Conservation (phyloP, 2,888 invertebrate species). For the Polyploca ridens region DNA sequence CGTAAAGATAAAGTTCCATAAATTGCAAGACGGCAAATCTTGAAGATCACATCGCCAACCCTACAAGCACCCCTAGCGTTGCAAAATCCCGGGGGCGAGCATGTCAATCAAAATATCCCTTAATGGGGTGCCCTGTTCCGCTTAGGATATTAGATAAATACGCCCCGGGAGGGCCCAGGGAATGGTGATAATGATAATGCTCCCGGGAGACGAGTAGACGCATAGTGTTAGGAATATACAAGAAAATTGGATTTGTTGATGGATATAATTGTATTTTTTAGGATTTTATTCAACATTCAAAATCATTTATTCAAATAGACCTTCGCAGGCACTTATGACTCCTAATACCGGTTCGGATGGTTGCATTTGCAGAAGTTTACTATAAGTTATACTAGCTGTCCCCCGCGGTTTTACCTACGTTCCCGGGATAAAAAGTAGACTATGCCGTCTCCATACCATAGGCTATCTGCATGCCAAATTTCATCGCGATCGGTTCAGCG, state of each 20-base stretch:
- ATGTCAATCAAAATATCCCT: slow-evolving; percentile 79
- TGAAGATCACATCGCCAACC: slow-evolving; percentile 33
- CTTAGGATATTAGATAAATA: slow-evolving; percentile 80
- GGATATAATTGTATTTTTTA: background rate
- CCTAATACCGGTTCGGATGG: too few species aligned
- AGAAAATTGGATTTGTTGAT: background rate
- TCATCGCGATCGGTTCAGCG: too few species aligned
- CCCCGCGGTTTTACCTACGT: too few species aligned
- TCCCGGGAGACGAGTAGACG: slow-evolving; percentile 7
- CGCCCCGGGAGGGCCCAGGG: slow-evolving; percentile 25
- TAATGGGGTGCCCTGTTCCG: slow-evolving; percentile 60
- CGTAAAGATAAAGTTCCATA: background rate
- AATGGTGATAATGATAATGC: slow-evolving; percentile 29
- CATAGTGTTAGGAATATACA: background rate
- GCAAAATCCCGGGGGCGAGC: slow-evolving; percentile 61
- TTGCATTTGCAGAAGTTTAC: too few species aligned
- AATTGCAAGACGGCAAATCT: background rate
- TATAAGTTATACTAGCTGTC: too few species aligned
- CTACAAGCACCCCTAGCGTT: slow-evolving; percentile 38
- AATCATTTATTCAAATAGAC: too few species aligned
- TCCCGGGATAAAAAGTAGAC: too few species aligned
- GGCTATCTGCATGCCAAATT: too few species aligned
- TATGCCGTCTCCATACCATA: too few species aligned
- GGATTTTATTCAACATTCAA: too few species aligned
- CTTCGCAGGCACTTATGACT: too few species aligned